Percentiles rank a stretch among this genome's conserved stretches.
These are phyloP conservation scores for Muntiacus reevesi DNA, from an alignment of 2,113 vertebrate genomes.

Conservation along the genomic window DNA sequence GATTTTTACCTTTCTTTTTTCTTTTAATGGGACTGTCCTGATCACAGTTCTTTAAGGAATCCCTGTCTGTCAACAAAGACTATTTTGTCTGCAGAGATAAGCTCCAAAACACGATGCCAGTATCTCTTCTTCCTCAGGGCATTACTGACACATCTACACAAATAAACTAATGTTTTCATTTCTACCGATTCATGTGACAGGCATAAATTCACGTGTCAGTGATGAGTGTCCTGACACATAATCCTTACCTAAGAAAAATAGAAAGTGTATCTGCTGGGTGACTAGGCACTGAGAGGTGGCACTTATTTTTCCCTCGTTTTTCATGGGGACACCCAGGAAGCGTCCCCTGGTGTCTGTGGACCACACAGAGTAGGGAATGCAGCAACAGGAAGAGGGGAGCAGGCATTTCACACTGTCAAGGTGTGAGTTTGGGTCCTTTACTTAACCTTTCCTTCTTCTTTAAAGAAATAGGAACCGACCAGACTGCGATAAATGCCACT, in stretches of 20 bases:
- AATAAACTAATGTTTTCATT: background rate
- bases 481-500: background rate
- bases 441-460: background rate
- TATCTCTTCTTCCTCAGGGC: background rate
- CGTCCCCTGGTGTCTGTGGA: background rate
- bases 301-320: background rate
- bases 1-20: background rate
- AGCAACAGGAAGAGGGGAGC: background rate
- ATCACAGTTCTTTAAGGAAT: background rate
- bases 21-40: background rate
- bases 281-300: background rate
- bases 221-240: background rate
- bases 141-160: background rate
- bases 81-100: background rate
- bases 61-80: background rate
- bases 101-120: background rate
- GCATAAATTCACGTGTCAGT: background rate
- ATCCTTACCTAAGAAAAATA: background rate
- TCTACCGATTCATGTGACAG: background rate
- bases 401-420: background rate
- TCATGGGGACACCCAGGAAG: background rate
- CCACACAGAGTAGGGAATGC: background rate
- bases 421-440: background rate
- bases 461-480: background rate
- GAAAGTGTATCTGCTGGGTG: background rate